These are phyloP conservation scores for Nannospalax galili DNA, from an alignment of 2,113 vertebrate genomes.

Conservation along the genomic window DNA sequence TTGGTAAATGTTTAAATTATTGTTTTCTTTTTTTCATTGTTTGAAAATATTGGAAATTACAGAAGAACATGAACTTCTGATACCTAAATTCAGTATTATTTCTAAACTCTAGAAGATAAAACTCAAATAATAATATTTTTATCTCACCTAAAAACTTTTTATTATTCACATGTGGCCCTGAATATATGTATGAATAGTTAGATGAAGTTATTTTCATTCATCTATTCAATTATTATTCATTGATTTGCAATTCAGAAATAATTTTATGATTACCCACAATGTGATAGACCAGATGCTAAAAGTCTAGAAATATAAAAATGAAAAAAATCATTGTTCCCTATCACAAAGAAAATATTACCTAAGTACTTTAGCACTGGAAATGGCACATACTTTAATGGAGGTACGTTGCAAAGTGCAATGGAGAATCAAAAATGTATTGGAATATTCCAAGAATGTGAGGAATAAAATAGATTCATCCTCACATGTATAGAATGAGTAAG, in stretches of 20 bases:
- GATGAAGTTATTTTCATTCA: background rate
- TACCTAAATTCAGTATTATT: background rate
- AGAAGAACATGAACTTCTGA: background rate
- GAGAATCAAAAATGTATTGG: no score
- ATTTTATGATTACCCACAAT: background rate
- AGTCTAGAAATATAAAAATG: background rate
- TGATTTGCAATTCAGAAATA: background rate
- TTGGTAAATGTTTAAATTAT: background rate
- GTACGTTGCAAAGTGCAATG: background rate
- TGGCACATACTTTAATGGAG: background rate
- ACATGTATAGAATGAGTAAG: background rate
- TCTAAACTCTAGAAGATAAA: background rate
- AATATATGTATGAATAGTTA: background rate
- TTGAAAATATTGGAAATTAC: background rate
- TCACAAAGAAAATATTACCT: background rate
- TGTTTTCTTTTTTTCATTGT: background rate
- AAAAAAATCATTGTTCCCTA: background rate
- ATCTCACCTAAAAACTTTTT: background rate
- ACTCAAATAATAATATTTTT: background rate
- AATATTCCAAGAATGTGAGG: background rate
- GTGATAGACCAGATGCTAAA: background rate
- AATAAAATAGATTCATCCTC: background rate
- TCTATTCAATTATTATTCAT: conserved; percentile 1
- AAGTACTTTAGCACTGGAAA: background rate
- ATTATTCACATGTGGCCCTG: background rate